Evolutionary conservation across 2,797 vertebrate genomes (phyloP), one percentile per base, ranked within the genome.

Genomic region (Gymnoscopelus microlampas): DNA sequence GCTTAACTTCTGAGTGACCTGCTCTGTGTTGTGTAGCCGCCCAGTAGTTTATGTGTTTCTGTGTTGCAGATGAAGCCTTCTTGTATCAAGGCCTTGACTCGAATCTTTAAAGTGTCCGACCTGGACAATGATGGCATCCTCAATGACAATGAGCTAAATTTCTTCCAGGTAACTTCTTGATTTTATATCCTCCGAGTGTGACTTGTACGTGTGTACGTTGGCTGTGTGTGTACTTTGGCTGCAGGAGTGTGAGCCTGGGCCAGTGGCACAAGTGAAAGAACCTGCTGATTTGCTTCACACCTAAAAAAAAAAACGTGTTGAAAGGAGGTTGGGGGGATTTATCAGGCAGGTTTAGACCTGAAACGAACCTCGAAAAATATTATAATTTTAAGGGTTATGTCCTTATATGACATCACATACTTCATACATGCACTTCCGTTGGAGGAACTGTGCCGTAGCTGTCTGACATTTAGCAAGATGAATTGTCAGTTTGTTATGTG

Each of bases 41-140:
- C 60, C 6, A 23, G 19, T 62, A 44, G 39, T 10, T 10, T 44
- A 44, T 0, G 57, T 5, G 57, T 5, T 63, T 57, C 11, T 70
- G 57, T 63, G 0, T 79, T 84, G 4, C 86, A 99, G 98, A 94
- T 99, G 94, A 99, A 98, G 80, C 87, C 96, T 49, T 95, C 96
- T 44, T 99, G 98, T 87, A 92, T 98, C 71, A 98, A 98, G 93
- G 91, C 97, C 62, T 93, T 99, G 77, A 99, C 98, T 61, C 95
- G 98, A 76, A 99, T 99, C 88, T 99, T 99, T 82, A 98, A 97
- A 91, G 96, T 99, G 88, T 98, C 98, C 12, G 98, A 99, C 89
- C 93, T 98, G 84, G 98, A 99, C 92, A 99, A 99, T 5, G 98
- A 99, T 39, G 97, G 98, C 19, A 94, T 97, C 72, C 95, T 99